Percentiles rank a stretch among this genome's conserved stretches.
phyloP scores from a whole-genome alignment of 1,140 invertebrate species.

The Nasonia vitripennis region DNA sequence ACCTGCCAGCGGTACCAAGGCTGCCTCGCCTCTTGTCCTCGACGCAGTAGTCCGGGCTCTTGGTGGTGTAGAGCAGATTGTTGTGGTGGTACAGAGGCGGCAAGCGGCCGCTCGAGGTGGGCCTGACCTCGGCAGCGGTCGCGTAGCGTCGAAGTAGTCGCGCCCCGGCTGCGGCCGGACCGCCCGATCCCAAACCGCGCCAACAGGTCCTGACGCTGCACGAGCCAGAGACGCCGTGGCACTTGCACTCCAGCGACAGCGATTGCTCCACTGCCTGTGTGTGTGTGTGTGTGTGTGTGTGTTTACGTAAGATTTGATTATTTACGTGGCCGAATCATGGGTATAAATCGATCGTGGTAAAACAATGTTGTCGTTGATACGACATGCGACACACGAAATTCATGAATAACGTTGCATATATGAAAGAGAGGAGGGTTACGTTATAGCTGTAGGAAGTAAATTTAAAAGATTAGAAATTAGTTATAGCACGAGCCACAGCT shows the following conservation, averaged over 20 bases:
- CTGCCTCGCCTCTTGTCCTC: conserved; percentile 79
- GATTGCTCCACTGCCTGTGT: conserved; percentile 75
- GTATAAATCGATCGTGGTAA: too few species aligned
- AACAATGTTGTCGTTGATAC: too few species aligned
- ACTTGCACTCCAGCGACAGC: conserved; percentile 80
- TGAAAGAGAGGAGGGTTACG: too few species aligned
- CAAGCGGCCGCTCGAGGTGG: conserved; percentile 68
- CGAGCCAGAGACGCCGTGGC: conserved; percentile 82
- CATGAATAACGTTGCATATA: too few species aligned
- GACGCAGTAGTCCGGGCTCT: conserved; percentile 82
- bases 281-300: too few species aligned
- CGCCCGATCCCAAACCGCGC: conserved; percentile 75
- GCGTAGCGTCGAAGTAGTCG: conserved; percentile 71
- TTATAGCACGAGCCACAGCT: too few species aligned
- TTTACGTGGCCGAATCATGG: too few species aligned
- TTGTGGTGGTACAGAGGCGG: conserved; percentile 72
- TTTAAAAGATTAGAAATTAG: too few species aligned
- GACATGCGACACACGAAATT: too few species aligned
- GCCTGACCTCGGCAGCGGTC: conserved; percentile 71
- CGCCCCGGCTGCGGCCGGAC: conserved; percentile 71
- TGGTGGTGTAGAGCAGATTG: conserved; percentile 81
- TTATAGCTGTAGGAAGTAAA: too few species aligned
- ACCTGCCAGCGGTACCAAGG: conserved; percentile 80
- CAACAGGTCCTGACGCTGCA: conserved; percentile 82
- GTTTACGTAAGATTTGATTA: background rate